Percentiles rank a stretch among this genome's conserved stretches.
Evolutionary conservation across 2,113 vertebrate species (phyloP).

Genomic region (Anser cygnoides): DNA sequence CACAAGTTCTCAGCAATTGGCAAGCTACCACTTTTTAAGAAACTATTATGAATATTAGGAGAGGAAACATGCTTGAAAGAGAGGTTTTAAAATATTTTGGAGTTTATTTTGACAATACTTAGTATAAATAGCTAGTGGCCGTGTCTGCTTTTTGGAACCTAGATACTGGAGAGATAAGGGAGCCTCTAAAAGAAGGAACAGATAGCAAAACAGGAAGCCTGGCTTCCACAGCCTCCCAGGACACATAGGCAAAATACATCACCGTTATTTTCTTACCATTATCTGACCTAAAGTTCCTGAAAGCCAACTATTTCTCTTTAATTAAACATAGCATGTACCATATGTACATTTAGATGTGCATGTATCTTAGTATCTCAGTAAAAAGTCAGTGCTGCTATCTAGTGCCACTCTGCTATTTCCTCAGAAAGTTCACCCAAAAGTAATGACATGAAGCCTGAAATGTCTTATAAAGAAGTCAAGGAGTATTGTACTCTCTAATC

Average conservation of each 20-base stretch:
- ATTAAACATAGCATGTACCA: rapidly evolving
- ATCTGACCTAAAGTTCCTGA: neutral
- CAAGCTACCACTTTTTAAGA: neutral
- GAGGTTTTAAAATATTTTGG: neutral
- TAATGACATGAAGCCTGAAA: neutral
- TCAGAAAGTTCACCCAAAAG: neutral
- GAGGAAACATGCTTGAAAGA: neutral
- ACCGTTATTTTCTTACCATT: neutral
- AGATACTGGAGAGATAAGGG: neutral
- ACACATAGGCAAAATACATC: neutral
- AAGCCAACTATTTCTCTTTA: neutral
- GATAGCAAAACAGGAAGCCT: neutral
- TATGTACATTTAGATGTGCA: neutral
- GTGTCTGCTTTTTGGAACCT: neutral
- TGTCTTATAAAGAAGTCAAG: neutral
- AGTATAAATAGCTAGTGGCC: neutral
- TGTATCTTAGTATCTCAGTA: neutral
- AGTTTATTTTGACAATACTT: neutral
- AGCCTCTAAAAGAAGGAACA: neutral
- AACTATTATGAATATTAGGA: neutral
- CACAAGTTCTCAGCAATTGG: neutral
- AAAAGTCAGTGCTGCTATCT: neutral
- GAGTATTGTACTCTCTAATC: neutral
- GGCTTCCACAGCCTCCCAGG: neutral
- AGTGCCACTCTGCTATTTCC: neutral